Conservation (phyloP, 2,797 vertebrate species). For the Syncerus caffer region DNA sequence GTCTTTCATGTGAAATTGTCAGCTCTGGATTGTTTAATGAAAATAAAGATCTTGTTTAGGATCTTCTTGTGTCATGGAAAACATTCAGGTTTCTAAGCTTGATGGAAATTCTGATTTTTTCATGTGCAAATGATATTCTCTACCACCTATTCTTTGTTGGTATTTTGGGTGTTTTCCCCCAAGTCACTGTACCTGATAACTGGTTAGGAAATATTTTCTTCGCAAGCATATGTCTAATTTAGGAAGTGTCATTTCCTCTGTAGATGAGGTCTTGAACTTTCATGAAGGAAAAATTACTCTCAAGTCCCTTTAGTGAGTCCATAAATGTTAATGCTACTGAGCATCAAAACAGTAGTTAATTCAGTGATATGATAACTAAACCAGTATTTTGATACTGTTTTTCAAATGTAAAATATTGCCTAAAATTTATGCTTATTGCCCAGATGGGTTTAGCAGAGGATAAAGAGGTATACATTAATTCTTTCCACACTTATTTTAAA, state of each 20-base stretch:
- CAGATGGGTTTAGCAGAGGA: background rate
- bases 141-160: background rate
- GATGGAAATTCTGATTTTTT: background rate
- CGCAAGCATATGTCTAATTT: background rate
- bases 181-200: background rate
- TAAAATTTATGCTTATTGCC: background rate
- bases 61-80: background rate
- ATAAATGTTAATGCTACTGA: background rate
- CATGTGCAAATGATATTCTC: background rate
- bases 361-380: background rate
- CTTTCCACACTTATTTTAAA: background rate
- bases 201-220: background rate
- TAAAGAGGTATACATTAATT: background rate
- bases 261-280: background rate
- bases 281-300: background rate
- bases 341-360: background rate
- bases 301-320: background rate
- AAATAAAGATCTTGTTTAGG: background rate
- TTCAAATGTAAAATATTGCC: background rate
- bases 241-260: constrained; percentile 29
- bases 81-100: background rate
- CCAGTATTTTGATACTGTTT: background rate
- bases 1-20: background rate
- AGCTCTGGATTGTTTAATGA: background rate
- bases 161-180: background rate